phyloP scores from a whole-genome alignment of 2,888 invertebrate species.

The Pachymerium ferrugineum region DNA sequence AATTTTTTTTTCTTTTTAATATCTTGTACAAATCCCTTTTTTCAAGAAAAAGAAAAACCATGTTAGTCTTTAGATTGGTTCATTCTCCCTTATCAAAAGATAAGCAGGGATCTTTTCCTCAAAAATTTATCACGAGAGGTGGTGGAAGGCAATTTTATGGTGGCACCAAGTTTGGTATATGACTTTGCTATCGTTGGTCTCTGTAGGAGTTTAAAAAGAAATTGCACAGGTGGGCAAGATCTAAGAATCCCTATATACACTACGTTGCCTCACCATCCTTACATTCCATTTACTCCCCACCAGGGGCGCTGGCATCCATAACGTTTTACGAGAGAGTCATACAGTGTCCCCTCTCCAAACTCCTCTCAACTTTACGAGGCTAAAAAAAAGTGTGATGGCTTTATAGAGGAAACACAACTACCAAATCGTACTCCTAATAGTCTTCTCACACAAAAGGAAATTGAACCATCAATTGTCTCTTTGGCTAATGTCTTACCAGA shows the following conservation, averaged over 20 bases:
- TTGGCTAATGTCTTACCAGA: not conserved
- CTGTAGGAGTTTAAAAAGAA: constrained; percentile 1
- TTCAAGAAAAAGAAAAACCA: no score
- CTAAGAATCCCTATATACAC: not conserved
- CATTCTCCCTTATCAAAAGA: not conserved
- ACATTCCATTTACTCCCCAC: constrained; percentile 13
- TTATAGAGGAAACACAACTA: constrained; percentile 2
- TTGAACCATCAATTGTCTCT: constrained; percentile 8
- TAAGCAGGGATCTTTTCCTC: not conserved
- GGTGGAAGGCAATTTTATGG: not conserved
- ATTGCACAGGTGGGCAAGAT: constrained; percentile 8
- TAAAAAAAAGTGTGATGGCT: not conserved
- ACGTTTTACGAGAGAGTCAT: not conserved
- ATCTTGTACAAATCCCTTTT: no score
- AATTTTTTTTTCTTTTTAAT: no score
- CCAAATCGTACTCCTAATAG: not conserved
- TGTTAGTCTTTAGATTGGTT: not conserved
- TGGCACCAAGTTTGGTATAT: not conserved
- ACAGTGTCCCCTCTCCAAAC: not conserved
- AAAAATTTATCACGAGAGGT: not conserved
- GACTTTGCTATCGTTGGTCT: constrained; percentile 3
- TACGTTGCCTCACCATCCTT: not conserved
- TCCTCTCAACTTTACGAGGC: constrained; percentile 8
- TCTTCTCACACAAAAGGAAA: constrained; percentile 2
- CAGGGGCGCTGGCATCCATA: constrained; percentile 13